Conservation (phyloP, 2,888 invertebrate species). For the Dicranocentrus wangi region DNA sequence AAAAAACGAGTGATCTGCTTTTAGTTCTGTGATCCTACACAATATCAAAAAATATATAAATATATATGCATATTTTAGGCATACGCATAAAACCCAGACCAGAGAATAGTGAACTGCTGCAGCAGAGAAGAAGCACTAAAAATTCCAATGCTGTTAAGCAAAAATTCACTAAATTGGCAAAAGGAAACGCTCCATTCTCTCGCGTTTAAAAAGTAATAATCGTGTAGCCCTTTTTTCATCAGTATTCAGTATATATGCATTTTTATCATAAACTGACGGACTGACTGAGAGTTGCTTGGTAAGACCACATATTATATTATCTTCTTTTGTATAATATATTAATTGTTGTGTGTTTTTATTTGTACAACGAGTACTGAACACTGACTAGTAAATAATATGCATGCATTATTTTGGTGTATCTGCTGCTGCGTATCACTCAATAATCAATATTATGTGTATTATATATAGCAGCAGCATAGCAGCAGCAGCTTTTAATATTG, state of each 20-base stretch:
- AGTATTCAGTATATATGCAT: not conserved
- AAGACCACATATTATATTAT: not conserved
- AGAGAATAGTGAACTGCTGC: not conserved
- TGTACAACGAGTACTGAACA: no score
- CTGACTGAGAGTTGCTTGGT: constrained; percentile 9
- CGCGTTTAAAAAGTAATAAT: not conserved
- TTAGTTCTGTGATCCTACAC: not conserved
- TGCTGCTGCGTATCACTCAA: no score
- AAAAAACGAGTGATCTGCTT: constrained; percentile 21
- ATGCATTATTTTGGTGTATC: no score
- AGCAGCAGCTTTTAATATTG: no score
- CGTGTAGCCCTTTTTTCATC: not conserved
- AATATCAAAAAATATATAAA: not conserved
- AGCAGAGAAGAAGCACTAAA: constrained; percentile 1
- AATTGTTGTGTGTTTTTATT: not conserved
- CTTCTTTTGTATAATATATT: not conserved
- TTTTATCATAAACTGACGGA: constrained; percentile 5
- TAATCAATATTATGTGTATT: no score
- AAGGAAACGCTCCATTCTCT: constrained; percentile 24
- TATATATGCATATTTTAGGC: not conserved
- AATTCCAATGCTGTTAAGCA: constrained; percentile 15
- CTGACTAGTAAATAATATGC: no score
- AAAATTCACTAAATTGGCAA: constrained; percentile 33
- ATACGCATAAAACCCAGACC: not conserved
- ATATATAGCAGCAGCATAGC: no score